Percentiles rank a stretch among this genome's conserved stretches.
Conservation (phyloP, 2,888 invertebrate genomes). For the Hyppa rectilinea region DNA sequence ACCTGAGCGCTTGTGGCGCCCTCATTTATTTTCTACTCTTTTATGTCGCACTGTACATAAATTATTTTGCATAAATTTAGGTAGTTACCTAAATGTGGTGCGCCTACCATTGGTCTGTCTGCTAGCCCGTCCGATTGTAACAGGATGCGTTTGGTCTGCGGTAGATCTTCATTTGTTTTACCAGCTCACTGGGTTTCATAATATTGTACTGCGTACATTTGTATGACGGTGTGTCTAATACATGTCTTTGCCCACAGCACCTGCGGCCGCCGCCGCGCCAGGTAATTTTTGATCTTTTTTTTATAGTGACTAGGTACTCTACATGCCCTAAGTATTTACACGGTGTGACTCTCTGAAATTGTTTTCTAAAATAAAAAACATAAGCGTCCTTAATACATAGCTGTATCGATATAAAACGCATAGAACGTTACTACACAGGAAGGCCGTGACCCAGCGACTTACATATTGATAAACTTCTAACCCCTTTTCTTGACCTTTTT, state of each 20-base stretch:
- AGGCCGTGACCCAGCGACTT: background rate
- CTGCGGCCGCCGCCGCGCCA: background rate
- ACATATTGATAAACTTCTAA: background rate
- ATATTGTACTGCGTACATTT: background rate
- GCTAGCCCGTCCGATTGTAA: background rate
- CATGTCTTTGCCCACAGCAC: constrained; percentile 4
- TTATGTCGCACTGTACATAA: background rate
- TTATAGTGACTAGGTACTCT: too few species aligned
- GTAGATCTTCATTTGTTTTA: background rate
- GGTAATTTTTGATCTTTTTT: background rate
- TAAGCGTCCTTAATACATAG: too few species aligned
- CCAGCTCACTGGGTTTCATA: background rate
- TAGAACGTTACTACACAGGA: too few species aligned
- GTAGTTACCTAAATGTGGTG: background rate
- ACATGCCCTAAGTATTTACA: too few species aligned
- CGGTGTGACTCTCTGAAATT: too few species aligned
- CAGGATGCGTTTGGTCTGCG: background rate
- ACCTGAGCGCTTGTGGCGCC: constrained; percentile 4
- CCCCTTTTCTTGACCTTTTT: background rate
- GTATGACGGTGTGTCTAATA: background rate
- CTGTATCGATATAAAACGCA: too few species aligned
- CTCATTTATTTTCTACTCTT: constrained; percentile 16
- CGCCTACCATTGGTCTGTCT: background rate
- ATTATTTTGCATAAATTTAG: background rate
- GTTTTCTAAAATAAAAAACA: too few species aligned